These are phyloP conservation scores for Smithornis capensis DNA, from an alignment of 2,113 vertebrate species.

Conservation along the genomic window DNA sequence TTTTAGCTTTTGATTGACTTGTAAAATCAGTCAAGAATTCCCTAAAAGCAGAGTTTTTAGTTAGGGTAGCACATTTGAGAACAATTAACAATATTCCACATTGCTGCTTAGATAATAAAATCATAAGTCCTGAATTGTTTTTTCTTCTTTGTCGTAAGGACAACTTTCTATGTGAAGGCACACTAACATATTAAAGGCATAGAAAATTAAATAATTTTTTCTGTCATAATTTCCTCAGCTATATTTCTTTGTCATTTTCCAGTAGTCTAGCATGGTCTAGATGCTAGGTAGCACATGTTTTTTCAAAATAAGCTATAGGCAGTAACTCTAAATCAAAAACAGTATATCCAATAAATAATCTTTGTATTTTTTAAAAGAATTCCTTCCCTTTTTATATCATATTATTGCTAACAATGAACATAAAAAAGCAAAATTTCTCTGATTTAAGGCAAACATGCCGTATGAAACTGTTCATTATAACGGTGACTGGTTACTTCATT, in stretches of 20 bases:
- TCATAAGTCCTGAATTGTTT: background rate
- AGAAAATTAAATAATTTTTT: background rate
- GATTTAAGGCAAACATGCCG: background rate
- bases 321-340: background rate
- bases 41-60: background rate
- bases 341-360: background rate
- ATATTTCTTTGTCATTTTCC: background rate
- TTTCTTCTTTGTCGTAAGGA: background rate
- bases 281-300: background rate
- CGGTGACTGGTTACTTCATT: background rate
- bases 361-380: background rate
- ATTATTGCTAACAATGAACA: background rate
- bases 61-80: background rate
- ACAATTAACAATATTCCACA: background rate
- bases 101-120: background rate
- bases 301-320: background rate
- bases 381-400: background rate
- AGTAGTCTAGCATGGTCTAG: background rate
- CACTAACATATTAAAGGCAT: background rate
- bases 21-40: background rate
- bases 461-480: background rate
- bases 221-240: background rate
- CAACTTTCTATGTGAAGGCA: background rate
- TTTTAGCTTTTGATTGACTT: background rate
- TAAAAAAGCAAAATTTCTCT: background rate